These are phyloP conservation scores for Argyrosomus japonicus DNA, from an alignment of 2,113 vertebrate genomes.

Conservation along the genomic window DNA sequence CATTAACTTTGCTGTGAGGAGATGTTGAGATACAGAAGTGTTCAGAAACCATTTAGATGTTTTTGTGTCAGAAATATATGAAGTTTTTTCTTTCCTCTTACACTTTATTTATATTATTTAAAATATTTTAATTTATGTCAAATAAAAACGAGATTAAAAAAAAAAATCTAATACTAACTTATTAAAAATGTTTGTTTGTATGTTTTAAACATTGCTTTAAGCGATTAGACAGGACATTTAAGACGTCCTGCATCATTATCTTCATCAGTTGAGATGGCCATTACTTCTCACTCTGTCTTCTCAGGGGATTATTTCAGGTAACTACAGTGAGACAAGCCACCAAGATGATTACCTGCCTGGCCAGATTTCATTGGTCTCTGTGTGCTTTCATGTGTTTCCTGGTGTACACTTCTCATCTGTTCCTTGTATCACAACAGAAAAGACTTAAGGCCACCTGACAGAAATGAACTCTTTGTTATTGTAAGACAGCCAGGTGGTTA, in stretches of 20 bases:
- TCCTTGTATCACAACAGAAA: constrained; percentile 72
- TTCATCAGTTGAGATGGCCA: constrained; percentile 33
- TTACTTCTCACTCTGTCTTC: constrained; percentile 83
- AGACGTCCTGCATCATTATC: neutral
- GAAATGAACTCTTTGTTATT: constrained; percentile 88
- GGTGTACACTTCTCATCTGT: constrained; percentile 61
- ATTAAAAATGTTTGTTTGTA: neutral
- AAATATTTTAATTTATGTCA: neutral
- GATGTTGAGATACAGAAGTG: neutral
- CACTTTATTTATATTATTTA: neutral
- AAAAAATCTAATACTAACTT: neutral
- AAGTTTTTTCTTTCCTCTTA: neutral
- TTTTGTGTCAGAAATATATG: neutral
- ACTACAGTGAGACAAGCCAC: constrained; percentile 45
- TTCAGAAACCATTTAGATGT: neutral
- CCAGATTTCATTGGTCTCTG: constrained; percentile 58
- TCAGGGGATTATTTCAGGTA: constrained; percentile 61
- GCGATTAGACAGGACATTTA: constrained; percentile 1
- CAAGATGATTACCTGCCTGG: constrained; percentile 62
- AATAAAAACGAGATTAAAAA: neutral
- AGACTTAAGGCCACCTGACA: constrained; percentile 79
- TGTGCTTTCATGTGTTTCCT: constrained; percentile 62
- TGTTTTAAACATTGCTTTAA: neutral
- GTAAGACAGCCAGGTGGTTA: constrained; percentile 89
- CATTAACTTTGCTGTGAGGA: constrained; percentile 19